Base-by-base conservation (phyloP, 2,888 invertebrate species). In the Conops quadrifasciatus region DNA sequence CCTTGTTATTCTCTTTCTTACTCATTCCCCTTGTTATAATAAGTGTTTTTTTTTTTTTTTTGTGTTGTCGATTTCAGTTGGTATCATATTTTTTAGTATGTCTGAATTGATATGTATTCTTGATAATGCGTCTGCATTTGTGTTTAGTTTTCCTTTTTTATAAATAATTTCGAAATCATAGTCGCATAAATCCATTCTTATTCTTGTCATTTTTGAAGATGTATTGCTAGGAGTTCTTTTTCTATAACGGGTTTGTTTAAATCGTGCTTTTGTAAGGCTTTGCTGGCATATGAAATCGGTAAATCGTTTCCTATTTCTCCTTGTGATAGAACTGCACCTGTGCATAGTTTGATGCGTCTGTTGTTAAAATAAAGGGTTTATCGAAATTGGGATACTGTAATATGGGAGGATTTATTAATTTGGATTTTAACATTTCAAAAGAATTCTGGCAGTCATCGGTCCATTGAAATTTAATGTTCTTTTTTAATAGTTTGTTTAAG, bases 381-480 rank as follows among this genome's bases (percentile, higher is more conserved):
- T 72, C 60, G 5, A 72, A 72, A 24, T 70, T 53, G 2, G 73
- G 72, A 63, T 73, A 73, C 51, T 64, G 21, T 24, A 74, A 60
- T 36, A 74, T 49, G 15, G 68, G 68, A 36, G 59, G 28, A 19
- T n/a, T n/a, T n/a, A 36, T 66, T 30, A 73, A 15, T 36, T 63
- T 67, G 1, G 53, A 28, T 60, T 73, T 73, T 58, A 72, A 47
- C 21, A 67, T 53, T 36, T 73, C 49, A 51, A 76, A 75, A 9
- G 75, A 63, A 16, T 30, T 63, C 19, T 59, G 7, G 21, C 45
- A 62, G 3, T 62, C n/a, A 15, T 30, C 15, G 1, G 36, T 43
- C 73, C 74, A 74, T 36, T 28, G 76, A 78, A 24, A 30, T 19
- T 26, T 16, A 67, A 5, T 72, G n/a, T n/a, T 72, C 66, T 75